Percentiles rank a stretch among this genome's conserved stretches.
Conservation (phyloP, 2,113 vertebrate genomes). For the Phyllostomus hastatus region DNA sequence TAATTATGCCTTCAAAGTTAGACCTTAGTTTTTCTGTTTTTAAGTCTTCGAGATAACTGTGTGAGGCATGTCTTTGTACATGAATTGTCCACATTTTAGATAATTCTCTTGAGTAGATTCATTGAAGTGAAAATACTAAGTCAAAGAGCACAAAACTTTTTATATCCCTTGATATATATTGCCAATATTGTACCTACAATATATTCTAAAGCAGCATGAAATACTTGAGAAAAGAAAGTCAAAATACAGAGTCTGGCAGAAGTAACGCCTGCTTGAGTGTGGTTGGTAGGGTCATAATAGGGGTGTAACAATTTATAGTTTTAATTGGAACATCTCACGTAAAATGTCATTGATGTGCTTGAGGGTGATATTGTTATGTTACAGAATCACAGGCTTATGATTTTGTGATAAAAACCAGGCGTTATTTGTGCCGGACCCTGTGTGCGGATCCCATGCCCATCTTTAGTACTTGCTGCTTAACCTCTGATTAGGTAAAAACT, state of each 20-base stretch:
- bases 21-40: background rate
- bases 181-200: background rate
- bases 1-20: slow-evolving; percentile 16
- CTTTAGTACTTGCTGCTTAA: background rate
- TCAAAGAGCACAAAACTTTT: slow-evolving; percentile 11
- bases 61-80: background rate
- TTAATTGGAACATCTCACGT: too few species aligned
- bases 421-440: too few species aligned
- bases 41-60: background rate
- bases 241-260: background rate
- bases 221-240: background rate
- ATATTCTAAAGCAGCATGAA: background rate
- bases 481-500: slow-evolving; percentile 14
- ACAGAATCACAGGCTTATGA: too few species aligned
- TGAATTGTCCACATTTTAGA: slow-evolving; percentile 9
- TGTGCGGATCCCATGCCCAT: background rate
- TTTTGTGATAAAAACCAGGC: too few species aligned
- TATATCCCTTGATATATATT: background rate
- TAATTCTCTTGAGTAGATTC: background rate
- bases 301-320: too few species aligned
- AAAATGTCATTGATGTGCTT: too few species aligned
- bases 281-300: too few species aligned
- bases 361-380: too few species aligned
- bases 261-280: too few species aligned
- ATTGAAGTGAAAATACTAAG: background rate